Percentiles rank a stretch among this genome's conserved stretches.
Conservation (phyloP, 2,113 vertebrate species). For the Oncorhynchus nerka region DNA sequence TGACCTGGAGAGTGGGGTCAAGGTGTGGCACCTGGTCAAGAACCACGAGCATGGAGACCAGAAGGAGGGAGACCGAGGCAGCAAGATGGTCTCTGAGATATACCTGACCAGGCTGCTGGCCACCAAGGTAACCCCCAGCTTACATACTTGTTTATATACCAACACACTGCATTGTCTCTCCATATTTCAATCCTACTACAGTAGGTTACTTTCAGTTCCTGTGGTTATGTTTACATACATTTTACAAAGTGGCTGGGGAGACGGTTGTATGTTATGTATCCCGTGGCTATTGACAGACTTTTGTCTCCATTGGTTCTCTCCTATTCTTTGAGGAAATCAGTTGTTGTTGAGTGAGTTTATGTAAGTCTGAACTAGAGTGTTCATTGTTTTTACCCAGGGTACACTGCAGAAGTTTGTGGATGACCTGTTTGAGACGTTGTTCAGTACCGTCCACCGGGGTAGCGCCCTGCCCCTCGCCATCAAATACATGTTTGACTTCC, state of each 20-base stretch:
- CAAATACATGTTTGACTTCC: slow-evolving; percentile 99
- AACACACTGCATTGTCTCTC: no score
- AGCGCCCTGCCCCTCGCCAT: slow-evolving; percentile 94
- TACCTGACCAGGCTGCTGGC: slow-evolving; percentile 95
- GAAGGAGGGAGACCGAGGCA: slow-evolving; percentile 95
- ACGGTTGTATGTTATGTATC: no score
- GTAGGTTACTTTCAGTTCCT: no score
- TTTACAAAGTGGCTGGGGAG: no score
- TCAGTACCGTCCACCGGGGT: slow-evolving; percentile 96
- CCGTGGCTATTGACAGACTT: no score
- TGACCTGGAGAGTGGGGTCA: slow-evolving; percentile 94
- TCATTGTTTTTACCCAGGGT: slow-evolving; percentile 70
- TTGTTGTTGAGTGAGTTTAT: not conserved
- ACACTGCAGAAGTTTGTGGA: slow-evolving; percentile 98
- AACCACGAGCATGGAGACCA: slow-evolving; percentile 98
- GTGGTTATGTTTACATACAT: no score
- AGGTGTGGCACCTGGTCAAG: slow-evolving; percentile 98
- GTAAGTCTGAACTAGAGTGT: not conserved
- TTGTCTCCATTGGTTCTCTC: not conserved
- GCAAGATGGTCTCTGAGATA: slow-evolving; percentile 99
- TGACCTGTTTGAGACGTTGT: slow-evolving; percentile 95
- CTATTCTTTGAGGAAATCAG: not conserved
- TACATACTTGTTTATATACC: no score
- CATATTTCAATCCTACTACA: no score
- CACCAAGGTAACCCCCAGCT: slow-evolving; percentile 84